Conservation (phyloP, 1,140 invertebrate genomes). For the Agrypnia vestita region DNA sequence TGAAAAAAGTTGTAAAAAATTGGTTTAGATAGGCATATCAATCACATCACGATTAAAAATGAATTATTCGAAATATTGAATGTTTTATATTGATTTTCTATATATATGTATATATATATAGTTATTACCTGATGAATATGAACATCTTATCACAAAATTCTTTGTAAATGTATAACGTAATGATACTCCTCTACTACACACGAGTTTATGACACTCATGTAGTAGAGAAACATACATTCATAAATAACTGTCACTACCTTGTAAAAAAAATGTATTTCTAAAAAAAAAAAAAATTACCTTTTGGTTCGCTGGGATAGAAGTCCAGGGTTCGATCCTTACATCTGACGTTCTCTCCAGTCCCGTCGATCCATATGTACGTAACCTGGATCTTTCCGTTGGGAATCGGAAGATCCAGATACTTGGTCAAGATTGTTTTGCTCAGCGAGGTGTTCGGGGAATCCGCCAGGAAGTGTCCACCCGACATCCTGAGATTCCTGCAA, state of each 20-base stretch:
- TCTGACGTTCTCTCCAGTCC: conserved; percentile 89
- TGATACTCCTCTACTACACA: too few relatives aligned
- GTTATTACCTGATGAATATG: too few relatives aligned
- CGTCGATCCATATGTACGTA: conserved; percentile 98
- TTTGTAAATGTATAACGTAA: too few relatives aligned
- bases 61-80: not conserved
- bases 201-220: too few relatives aligned
- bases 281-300: conserved; percentile 60
- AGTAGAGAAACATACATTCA: too few relatives aligned
- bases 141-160: too few relatives aligned
- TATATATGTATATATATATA: too few relatives aligned
- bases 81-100: too few relatives aligned
- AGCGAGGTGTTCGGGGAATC: conserved; percentile 71
- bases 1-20: too few relatives aligned
- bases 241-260: too few relatives aligned
- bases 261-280: not conserved
- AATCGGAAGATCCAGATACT: conserved; percentile 84
- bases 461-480: conserved; percentile 58
- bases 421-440: conserved; percentile 82
- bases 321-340: conserved; percentile 91
- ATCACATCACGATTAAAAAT: too few relatives aligned
- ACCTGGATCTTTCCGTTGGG: conserved; percentile 86
- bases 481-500: not conserved
- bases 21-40: too few relatives aligned
- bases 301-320: conserved; percentile 81